Percentiles rank a stretch among this genome's conserved stretches.
Conservation (phyloP, 1,140 invertebrate species). For the Aplysia californica region DNA sequence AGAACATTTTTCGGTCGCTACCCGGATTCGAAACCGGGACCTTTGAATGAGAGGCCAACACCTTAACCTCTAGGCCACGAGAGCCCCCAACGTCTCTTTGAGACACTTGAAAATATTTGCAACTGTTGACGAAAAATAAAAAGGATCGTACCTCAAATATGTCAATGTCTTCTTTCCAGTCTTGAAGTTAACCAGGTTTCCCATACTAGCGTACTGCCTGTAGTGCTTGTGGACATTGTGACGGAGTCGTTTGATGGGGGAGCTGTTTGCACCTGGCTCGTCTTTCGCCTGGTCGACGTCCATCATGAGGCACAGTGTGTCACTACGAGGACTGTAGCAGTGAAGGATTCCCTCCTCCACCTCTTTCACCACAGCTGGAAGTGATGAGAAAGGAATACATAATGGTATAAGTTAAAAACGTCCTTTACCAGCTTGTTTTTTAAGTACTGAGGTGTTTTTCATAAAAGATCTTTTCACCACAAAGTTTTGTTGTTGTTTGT, state of each 20-base stretch:
- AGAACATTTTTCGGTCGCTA: no score
- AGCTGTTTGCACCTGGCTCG: neutral
- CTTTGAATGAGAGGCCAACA: no score
- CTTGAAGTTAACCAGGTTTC: slow-evolving; percentile 30
- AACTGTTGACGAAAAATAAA: no score
- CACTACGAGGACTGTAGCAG: slow-evolving; percentile 15
- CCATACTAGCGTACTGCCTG: slow-evolving; percentile 18
- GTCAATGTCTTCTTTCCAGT: slow-evolving; percentile 26
- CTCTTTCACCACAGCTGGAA: slow-evolving; percentile 35
- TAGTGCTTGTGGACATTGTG: slow-evolving; percentile 16
- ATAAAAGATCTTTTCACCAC: neutral
- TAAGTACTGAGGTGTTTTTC: neutral
- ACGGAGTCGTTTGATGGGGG: slow-evolving; percentile 23
- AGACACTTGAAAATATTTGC: no score
- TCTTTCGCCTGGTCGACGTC: neutral
- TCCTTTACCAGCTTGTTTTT: neutral
- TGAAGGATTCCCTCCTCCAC: slow-evolving; percentile 26
- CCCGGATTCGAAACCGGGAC: no score
- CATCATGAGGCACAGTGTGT: slow-evolving; percentile 36
- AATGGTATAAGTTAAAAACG: neutral
- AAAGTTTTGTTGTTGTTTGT: neutral
- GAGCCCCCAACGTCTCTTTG: no score
- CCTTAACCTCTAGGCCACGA: no score
- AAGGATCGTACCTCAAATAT: slow-evolving; percentile 31
- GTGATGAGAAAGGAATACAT: neutral